Percentiles rank a stretch among this genome's conserved stretches.
These are phyloP conservation scores for Tapirus terrestris DNA, from an alignment of 2,113 vertebrate genomes.

Conservation along the genomic window DNA sequence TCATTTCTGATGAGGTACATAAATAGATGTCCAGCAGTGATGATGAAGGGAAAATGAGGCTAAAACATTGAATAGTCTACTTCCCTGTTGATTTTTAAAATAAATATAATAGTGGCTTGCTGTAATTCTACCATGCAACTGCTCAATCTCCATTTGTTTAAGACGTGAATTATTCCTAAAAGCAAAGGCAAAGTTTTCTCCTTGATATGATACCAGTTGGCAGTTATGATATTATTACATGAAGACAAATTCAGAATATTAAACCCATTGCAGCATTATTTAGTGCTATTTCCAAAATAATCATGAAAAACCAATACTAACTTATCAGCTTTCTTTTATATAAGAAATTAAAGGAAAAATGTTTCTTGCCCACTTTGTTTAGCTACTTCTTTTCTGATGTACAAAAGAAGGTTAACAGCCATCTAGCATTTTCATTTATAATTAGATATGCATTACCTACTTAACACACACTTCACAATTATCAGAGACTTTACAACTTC, in stretches of 20 bases:
- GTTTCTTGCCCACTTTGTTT: not conserved
- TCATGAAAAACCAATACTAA: not conserved
- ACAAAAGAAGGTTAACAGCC: constrained; percentile 45
- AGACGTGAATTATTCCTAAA: constrained; percentile 28
- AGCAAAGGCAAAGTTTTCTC: not conserved
- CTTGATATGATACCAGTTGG: not conserved
- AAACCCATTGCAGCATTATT: not conserved
- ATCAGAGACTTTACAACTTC: not conserved
- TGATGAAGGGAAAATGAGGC: not conserved
- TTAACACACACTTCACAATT: constrained; percentile 35
- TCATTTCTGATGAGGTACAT: constrained; percentile 72
- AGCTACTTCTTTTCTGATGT: not conserved
- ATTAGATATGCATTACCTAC: constrained; percentile 56
- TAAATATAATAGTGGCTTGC: constrained; percentile 25
- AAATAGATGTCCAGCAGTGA: constrained; percentile 59
- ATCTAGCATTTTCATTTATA: constrained; percentile 50
- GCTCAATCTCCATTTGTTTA: not conserved
- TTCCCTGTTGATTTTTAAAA: constrained; percentile 59
- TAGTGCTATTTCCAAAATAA: not conserved
- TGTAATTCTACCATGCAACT: not conserved
- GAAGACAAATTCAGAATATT: constrained; percentile 15
- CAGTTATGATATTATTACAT: not conserved
- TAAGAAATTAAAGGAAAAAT: constrained; percentile 25
- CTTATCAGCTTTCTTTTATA: constrained; percentile 11
- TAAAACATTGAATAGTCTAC: not conserved